A percentile compares a stretch with the other conserved stretches of the same genome.
Evolutionary conservation across 2,797 vertebrate genomes (phyloP).

Genomic region (Galagoides demidoff): DNA sequence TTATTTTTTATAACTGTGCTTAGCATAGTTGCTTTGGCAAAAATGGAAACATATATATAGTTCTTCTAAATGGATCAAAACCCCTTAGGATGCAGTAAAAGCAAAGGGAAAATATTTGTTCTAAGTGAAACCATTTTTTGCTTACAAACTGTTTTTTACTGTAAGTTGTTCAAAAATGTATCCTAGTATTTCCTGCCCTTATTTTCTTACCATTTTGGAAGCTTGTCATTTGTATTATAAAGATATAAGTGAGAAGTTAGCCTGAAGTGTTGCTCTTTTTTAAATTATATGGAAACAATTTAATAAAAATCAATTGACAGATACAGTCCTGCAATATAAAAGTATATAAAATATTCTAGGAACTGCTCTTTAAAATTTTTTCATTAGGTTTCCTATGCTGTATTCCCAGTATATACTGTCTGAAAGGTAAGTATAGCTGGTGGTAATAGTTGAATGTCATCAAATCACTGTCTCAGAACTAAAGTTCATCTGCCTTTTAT

Average conservation of each 20-base stretch:
- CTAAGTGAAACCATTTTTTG: conserved; percentile 46
- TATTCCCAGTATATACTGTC: not conserved
- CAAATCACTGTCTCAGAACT: conserved; percentile 3
- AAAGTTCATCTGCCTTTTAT: conserved; percentile 16
- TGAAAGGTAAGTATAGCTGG: not conserved
- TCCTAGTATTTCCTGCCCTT: not conserved
- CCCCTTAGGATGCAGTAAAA: not conserved
- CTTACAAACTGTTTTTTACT: conserved; percentile 54
- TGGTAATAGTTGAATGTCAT: not conserved
- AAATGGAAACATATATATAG: conserved; percentile 51
- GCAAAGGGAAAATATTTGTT: conserved; percentile 41
- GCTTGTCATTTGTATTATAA: not conserved
- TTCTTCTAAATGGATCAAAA: conserved; percentile 60
- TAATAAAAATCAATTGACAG: not conserved
- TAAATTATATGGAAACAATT: not conserved
- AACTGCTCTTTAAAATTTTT: not conserved
- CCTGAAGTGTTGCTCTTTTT: not conserved
- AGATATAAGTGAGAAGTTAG: conserved; percentile 3
- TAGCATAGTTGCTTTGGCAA: conserved; percentile 46
- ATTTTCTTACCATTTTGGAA: not conserved
- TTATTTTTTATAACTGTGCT: conserved; percentile 58
- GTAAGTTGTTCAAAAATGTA: conserved; percentile 3
- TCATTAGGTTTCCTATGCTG: not conserved
- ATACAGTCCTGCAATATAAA: not conserved
- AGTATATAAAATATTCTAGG: not conserved